A percentile compares a stretch with the other conserved stretches of the same genome.
Conservation (phyloP, 2,797 vertebrate genomes). For the Acanthis flammea region DNA sequence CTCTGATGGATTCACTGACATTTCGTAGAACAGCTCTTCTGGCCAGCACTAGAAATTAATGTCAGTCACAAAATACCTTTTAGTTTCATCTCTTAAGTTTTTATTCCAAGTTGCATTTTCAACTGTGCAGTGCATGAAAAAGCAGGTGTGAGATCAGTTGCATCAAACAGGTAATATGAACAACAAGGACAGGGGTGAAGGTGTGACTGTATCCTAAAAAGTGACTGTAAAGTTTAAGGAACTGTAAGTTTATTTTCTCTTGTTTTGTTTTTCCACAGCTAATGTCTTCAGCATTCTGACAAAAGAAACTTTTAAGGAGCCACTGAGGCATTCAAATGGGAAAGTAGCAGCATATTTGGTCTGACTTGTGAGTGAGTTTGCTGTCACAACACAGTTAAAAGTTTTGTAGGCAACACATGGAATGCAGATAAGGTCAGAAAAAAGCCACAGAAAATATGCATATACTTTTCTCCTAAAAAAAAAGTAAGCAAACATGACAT, state of each 20-base stretch:
- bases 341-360: not conserved
- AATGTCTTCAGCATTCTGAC: not conserved
- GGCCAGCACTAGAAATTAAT: constrained; percentile 81
- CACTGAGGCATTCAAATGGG: not conserved
- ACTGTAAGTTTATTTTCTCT: not conserved
- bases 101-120: not conserved
- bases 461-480: not conserved
- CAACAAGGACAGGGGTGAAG: not conserved
- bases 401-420: not conserved
- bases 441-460: not conserved
- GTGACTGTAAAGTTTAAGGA: not conserved
- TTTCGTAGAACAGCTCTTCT: constrained; percentile 82
- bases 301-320: not conserved
- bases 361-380: not conserved
- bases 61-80: constrained; percentile 28
- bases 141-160: not conserved
- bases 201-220: constrained; percentile 20
- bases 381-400: not conserved
- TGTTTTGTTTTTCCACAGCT: not conserved
- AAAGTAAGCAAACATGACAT: not conserved
- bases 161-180: not conserved
- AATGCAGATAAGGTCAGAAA: constrained; percentile 13
- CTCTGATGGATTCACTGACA: constrained; percentile 85
- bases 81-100: not conserved
- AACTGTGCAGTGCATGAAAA: not conserved